Evolutionary conservation across 2,113 vertebrate species (phyloP), one percentile per base, ranked within the genome.

Genomic region (Ophthalmotilapia sp.): DNA sequence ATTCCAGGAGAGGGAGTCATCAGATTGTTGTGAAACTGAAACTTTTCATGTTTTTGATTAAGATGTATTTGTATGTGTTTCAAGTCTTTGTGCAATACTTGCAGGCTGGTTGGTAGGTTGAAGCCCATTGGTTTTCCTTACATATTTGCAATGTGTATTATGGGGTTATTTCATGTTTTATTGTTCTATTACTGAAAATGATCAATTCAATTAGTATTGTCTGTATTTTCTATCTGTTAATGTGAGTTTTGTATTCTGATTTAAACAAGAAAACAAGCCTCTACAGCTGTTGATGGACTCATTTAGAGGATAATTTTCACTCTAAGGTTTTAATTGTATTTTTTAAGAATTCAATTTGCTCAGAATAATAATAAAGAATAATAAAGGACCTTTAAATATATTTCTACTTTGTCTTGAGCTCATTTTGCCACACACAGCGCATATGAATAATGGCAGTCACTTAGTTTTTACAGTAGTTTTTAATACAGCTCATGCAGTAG

Each of bases 81-180:
- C 56, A 0, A 58, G 55, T 0, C 26, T 58, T 58, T 31, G 14
- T 58, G 26, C 0, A 17, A 31, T 58, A 58, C 1, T 0, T 31
- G 0, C 26, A 58, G 56, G 8, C 8, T 58, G 8, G 56, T 58
- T 31, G 26, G 56, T 31, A 9, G 56, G 56, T 31, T 31, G 14
- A 1, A 60, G 26, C 3, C 56, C 55, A 56, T 29, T 56, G 55
- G 23, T 56, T 56, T 56, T 56, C 7, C 56, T 60, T 60, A 60
- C 8, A 9, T 60, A 1, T 60, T 60, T 60, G 26, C 56, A 60
- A 60, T 31, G 26, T 9, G 9, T 58, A 58, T 58, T 58, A 17
- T 58, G 14, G 26, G 56, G 56, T 60, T 60, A 31, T 58, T 58
- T 60, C 5, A 6, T 3, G 56, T 4, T 60, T 60, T 60, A 60